Conservation (phyloP, 1,140 invertebrate species). For the Cyrtorhinus lividipennis region DNA sequence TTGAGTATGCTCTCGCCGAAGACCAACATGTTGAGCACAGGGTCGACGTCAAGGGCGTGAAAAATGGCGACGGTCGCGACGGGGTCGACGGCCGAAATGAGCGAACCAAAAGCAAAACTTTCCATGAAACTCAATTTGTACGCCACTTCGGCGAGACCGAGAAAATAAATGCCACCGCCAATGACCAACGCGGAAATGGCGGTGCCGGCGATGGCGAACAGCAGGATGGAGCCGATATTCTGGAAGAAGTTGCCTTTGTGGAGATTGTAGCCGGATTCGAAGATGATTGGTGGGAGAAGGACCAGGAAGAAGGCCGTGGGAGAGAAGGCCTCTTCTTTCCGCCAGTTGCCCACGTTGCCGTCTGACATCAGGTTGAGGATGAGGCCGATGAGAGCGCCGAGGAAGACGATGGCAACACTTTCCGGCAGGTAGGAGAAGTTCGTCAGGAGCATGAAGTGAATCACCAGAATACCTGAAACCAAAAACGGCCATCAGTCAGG, state of each 20-base stretch:
- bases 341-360: conserved; percentile 81
- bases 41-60: conserved; percentile 88
- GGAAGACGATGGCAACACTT: conserved; percentile 90
- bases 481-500: no score
- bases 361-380: conserved; percentile 81
- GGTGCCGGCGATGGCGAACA: conserved; percentile 95
- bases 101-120: conserved; percentile 94
- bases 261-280: conserved; percentile 96
- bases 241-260: conserved; percentile 99
- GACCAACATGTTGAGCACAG: conserved; percentile 94
- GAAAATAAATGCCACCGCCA: conserved; percentile 84
- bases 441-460: conserved; percentile 87
- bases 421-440: conserved; percentile 95
- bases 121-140: conserved; percentile 88
- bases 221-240: conserved; percentile 85
- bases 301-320: conserved; percentile 95
- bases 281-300: conserved; percentile 94
- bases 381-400: conserved; percentile 83
- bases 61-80: conserved; percentile 98
- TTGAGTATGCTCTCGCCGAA: conserved; percentile 97
- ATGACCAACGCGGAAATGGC: conserved; percentile 88
- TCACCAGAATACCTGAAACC: conserved; percentile 80
- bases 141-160: conserved; percentile 77
- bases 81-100: conserved; percentile 98
- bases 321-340: conserved; percentile 91